Base-by-base conservation (phyloP, 1,140 invertebrate genomes). In the Chelonus insularis region DNA sequence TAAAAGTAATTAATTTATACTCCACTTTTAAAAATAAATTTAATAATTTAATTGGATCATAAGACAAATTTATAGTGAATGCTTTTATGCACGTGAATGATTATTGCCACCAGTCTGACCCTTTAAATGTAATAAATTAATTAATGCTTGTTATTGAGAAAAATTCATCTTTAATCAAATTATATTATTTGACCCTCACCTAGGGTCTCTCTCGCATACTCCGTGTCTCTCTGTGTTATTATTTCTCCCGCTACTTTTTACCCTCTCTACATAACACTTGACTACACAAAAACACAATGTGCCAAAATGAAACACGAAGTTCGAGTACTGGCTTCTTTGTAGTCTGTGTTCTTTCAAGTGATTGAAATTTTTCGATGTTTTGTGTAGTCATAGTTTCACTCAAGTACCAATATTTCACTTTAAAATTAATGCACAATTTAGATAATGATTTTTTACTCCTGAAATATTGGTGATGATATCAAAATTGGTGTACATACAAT, bases 101-200 rank as follows among this genome's bases (percentile, higher is more conserved):
- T 48, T 36, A 47, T 36, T 54, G 12, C 18, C 39, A 50, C 5
- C 51, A 25, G 36, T 52, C 43, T 55, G 59, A 56, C 60, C 52
- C 34, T 55, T 64, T 50, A 56, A 65, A 65, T 65, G 60, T 67
- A 65, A 73, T 76, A 74, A 76, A 75, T 74, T 66, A 76, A 77
- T 77, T 76, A 73, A 68, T 66, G 61, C 64, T 75, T 62, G 60
- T 77, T 72, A 72, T 69, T 71, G 66, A 73, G 67, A 76, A 72
- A 72, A 76, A 76, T 76, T 67, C 62, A 71, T 68, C 62, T 71
- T 73, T 73, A 67, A 77, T 77, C 73, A 64, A 76, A 76, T 76
- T 48, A 71, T 50, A 64, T 58, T 70, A 72, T 57, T 76, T 76
- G 69, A 75, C 72, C 71, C 58, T 51, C 45, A 21, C 12, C n/a